phyloP scores from a whole-genome alignment of 2,797 vertebrate species.

The Anas acuta region DNA sequence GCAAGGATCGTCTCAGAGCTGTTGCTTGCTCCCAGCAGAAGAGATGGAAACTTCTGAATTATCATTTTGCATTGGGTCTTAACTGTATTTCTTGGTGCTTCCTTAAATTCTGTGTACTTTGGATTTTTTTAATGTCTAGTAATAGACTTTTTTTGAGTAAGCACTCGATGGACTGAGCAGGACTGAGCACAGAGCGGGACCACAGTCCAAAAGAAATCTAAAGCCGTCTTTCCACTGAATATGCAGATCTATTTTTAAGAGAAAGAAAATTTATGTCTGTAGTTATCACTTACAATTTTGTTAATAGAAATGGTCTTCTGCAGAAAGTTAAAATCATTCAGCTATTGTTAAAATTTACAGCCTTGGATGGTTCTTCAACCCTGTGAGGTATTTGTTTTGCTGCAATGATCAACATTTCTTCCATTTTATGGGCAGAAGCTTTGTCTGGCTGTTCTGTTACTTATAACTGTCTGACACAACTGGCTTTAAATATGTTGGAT shows the following conservation, averaged over 20 bases:
- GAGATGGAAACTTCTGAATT: neutral
- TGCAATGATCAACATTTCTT: neutral
- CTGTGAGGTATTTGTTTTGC: neutral
- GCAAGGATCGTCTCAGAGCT: neutral
- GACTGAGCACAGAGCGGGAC: neutral
- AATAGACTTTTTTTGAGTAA: neutral
- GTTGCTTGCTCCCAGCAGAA: fast-evolving
- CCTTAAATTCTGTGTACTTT: neutral
- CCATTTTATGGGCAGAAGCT: neutral
- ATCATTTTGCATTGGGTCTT: neutral
- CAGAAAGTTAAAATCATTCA: neutral
- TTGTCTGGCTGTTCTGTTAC: neutral
- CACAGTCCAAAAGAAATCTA: neutral
- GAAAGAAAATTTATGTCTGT: neutral
- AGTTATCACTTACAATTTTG: neutral
- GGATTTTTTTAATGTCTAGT: neutral
- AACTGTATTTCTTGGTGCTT: neutral
- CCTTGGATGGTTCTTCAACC: neutral
- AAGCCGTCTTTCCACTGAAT: neutral
- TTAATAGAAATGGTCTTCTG: neutral
- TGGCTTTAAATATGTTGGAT: neutral
- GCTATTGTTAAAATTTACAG: neutral
- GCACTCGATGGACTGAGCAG: fast-evolving
- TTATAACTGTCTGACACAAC: neutral
- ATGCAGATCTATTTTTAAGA: neutral